Conservation (phyloP, 2,113 vertebrate species). For the Chloroceryle aenea region DNA sequence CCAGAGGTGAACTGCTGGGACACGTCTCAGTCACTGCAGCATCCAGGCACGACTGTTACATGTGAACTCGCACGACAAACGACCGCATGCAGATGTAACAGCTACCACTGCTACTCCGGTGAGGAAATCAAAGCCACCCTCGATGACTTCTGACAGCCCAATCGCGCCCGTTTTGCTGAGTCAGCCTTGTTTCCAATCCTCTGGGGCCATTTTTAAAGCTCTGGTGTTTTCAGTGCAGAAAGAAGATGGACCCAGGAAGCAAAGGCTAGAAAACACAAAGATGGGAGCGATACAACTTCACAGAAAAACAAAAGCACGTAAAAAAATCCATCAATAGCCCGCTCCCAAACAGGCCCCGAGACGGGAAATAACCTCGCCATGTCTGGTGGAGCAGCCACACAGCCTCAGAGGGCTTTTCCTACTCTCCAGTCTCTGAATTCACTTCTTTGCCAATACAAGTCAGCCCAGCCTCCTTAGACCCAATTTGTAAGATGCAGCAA, state of each 20-base stretch:
- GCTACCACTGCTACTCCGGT: neutral
- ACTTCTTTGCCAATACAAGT: neutral
- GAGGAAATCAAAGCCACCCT: neutral
- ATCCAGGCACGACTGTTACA: neutral
- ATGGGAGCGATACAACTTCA: neutral
- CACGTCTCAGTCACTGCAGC: rapidly evolving
- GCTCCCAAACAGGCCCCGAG: neutral
- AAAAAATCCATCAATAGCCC: neutral
- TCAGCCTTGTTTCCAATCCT: neutral
- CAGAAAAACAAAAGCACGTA: neutral
- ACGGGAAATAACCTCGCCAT: neutral
- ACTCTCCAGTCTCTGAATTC: neutral
- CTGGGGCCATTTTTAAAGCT: neutral
- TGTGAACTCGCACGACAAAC: neutral
- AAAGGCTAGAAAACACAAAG: neutral
- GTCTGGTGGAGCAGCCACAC: neutral
- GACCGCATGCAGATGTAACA: rapidly evolving
- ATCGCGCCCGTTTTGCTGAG: neutral
- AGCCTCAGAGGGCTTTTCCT: neutral
- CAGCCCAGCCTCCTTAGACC: neutral
- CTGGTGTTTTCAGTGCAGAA: neutral
- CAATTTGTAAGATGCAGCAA: neutral
- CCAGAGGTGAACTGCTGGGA: neutral
- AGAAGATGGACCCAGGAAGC: neutral
- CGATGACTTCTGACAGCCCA: neutral